These are phyloP conservation scores for Pionites leucogaster DNA, from an alignment of 2,113 vertebrate species.

Conservation along the genomic window DNA sequence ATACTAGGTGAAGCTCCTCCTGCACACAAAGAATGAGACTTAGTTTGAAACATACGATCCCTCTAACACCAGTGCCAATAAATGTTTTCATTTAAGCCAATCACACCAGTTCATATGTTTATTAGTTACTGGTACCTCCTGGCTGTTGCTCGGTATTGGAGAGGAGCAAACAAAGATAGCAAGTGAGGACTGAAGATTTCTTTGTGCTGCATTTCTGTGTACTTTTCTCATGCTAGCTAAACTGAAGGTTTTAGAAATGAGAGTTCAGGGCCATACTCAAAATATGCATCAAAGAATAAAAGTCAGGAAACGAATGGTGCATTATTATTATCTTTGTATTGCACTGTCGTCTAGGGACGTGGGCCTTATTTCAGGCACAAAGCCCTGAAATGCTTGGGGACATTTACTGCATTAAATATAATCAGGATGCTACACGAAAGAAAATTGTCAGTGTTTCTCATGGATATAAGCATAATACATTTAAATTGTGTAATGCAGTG, in stretches of 20 bases:
- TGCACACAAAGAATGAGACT: not conserved
- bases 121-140: not conserved
- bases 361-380: not conserved
- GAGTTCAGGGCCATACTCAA: not conserved
- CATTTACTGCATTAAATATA: not conserved
- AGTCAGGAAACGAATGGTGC: not conserved
- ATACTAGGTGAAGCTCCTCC: not conserved
- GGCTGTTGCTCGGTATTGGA: not conserved
- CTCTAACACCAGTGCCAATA: not conserved
- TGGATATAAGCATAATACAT: not conserved
- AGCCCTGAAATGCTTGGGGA: not conserved
- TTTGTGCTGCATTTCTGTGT: not conserved
- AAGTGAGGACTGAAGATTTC: not conserved
- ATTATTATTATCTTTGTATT: not conserved
- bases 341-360: not conserved
- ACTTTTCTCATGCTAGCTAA: not conserved
- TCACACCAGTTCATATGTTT: not conserved
- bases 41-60: not conserved
- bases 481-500: constrained; percentile 2
- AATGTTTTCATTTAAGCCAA: not conserved
- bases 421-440: not conserved
- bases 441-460: not conserved
- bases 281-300: not conserved
- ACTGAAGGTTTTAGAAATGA: not conserved
- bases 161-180: not conserved